Evolutionary conservation across 1,140 invertebrate species (phyloP).

Genomic region (Acromyrmex heyeri): DNA sequence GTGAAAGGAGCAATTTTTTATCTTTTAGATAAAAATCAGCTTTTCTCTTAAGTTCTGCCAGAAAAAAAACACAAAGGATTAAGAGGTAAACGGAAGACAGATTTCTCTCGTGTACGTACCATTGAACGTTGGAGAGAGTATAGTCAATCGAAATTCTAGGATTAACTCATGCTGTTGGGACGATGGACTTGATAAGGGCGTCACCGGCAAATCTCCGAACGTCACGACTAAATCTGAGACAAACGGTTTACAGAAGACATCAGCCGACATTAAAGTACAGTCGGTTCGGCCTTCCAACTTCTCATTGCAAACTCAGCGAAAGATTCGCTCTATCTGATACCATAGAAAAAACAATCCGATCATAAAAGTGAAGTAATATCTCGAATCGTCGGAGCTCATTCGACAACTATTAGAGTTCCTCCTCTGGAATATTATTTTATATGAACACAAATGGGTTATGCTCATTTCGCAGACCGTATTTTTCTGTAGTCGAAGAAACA

Average conservation of each 20-base stretch:
- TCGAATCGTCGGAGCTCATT: constrained; percentile 19
- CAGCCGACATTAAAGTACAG: constrained; percentile 61
- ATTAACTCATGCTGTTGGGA: constrained; percentile 44
- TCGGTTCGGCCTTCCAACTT: background rate
- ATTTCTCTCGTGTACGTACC: constrained; percentile 16
- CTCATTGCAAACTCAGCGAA: background rate
- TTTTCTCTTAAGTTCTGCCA: background rate
- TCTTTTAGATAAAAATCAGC: background rate
- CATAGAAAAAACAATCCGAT: constrained; percentile 48
- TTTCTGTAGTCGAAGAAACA: constrained; percentile 1
- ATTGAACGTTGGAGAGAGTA: constrained; percentile 12
- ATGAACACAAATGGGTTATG: background rate
- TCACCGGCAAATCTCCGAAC: constrained; percentile 45
- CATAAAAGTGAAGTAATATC: constrained; percentile 62
- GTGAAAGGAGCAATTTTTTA: background rate
- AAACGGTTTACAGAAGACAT: constrained; percentile 37
- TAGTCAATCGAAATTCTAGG: constrained; percentile 46
- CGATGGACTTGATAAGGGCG: constrained; percentile 29
- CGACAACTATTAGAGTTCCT: constrained; percentile 8
- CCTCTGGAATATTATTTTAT: constrained; percentile 41
- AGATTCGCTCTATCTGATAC: background rate
- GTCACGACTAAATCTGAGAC: constrained; percentile 62
- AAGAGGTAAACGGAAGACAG: background rate
- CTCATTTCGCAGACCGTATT: background rate
- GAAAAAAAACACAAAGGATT: background rate